Percentiles rank a stretch among this genome's conserved stretches.
These are phyloP conservation scores for Pogonognathellus flavescens DNA, from an alignment of 1,140 invertebrate species.

Conservation along the genomic window DNA sequence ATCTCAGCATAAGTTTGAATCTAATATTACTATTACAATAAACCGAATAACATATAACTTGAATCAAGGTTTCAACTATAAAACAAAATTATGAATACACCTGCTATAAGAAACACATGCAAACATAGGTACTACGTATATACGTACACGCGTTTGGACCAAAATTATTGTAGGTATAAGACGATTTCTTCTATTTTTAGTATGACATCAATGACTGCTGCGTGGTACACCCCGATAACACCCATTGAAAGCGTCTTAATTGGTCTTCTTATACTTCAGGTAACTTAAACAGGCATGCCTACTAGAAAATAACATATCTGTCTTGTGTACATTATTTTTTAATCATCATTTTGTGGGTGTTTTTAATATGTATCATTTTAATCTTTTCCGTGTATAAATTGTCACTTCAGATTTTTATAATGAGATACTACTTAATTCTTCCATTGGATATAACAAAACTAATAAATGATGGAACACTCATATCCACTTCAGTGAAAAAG, in stretches of 20 bases:
- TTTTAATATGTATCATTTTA: too few species aligned
- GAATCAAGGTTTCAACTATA: too few species aligned
- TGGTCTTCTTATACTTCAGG: conserved; percentile 38
- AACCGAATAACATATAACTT: too few species aligned
- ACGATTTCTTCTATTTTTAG: not conserved
- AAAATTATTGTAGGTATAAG: too few species aligned
- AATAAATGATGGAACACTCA: conserved; percentile 52
- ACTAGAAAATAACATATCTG: too few species aligned
- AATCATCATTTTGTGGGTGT: too few species aligned
- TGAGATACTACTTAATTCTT: conserved; percentile 55
- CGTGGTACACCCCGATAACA: conserved; percentile 46
- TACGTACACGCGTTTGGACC: too few species aligned
- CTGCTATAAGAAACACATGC: too few species aligned
- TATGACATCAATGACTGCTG: conserved; percentile 55
- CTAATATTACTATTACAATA: too few species aligned
- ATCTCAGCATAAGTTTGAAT: too few species aligned
- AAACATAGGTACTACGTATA: too few species aligned
- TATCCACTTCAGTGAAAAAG: conserved; percentile 51
- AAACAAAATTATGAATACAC: too few species aligned
- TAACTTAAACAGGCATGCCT: not conserved
- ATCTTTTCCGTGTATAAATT: not conserved
- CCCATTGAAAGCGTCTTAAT: conserved; percentile 47
- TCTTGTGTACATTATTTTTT: not conserved
- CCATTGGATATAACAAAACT: conserved; percentile 55
- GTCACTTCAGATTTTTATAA: conserved; percentile 46